Conservation (phyloP, 1,140 invertebrate species). For the Papilio polytes region DNA sequence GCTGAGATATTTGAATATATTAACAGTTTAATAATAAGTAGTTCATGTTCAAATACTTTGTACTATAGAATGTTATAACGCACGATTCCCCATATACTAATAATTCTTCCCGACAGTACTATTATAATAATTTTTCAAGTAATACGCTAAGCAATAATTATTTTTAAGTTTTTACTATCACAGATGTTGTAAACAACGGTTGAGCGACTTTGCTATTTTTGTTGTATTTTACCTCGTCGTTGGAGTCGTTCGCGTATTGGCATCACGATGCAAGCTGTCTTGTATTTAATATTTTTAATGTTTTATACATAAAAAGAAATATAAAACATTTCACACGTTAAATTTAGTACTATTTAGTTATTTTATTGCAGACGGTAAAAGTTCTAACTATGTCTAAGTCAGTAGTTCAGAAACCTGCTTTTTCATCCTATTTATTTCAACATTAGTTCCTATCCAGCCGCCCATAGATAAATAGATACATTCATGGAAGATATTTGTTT, state of each 20-base stretch:
- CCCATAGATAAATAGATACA: slow-evolving; percentile 1
- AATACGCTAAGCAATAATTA: slow-evolving; percentile 31
- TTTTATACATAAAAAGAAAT: too few relatives aligned
- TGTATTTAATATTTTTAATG: too few relatives aligned
- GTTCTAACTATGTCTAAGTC: not conserved
- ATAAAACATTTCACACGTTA: not conserved
- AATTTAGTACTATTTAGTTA: not conserved
- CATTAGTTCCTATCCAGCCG: slow-evolving; percentile 37
- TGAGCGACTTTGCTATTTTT: slow-evolving; percentile 9
- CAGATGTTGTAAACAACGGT: not conserved
- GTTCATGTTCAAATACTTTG: slow-evolving; percentile 2
- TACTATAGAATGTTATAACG: slow-evolving; percentile 12
- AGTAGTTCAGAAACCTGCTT: not conserved
- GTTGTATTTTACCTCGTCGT: not conserved
- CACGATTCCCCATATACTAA: not conserved
- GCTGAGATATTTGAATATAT: not conserved
- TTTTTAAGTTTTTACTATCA: slow-evolving; percentile 25
- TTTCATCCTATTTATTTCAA: slow-evolving; percentile 20
- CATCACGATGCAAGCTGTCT: not conserved
- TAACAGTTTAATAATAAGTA: slow-evolving; percentile 7
- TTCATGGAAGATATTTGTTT: not conserved
- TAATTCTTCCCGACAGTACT: not conserved
- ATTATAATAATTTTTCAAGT: slow-evolving; percentile 27
- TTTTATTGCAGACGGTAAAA: not conserved
- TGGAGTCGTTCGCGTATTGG: not conserved